Percentiles rank a stretch among this genome's conserved stretches.
phyloP scores from a whole-genome alignment of 35 echinoderm and acorn worm species.

The Patiria miniata region DNA sequence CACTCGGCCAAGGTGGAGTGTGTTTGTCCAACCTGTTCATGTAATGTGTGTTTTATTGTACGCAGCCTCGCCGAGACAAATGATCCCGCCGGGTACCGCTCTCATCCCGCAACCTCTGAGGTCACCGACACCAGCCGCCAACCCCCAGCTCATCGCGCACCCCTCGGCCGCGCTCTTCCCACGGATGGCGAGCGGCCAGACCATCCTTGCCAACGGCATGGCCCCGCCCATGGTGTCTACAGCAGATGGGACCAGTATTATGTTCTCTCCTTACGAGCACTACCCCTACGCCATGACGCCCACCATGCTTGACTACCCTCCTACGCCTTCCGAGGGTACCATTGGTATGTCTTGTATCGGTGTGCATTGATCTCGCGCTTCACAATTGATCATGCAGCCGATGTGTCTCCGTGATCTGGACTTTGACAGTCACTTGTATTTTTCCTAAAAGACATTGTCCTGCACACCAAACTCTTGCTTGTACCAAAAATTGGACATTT shows the following conservation, averaged over 20 bases:
- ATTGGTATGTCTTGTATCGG: constrained; percentile 85
- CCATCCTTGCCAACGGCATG: constrained; percentile 69
- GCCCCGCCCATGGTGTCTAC: constrained; percentile 68
- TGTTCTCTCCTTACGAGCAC: constrained; percentile 68
- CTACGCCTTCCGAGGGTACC: constrained; percentile 66
- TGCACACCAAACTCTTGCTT: background rate
- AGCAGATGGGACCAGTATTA: constrained; percentile 65
- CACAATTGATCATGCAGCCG: background rate
- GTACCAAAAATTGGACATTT: too few species aligned
- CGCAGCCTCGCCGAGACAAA: constrained; percentile 74
- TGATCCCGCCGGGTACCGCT: constrained; percentile 76
- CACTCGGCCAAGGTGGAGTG: background rate
- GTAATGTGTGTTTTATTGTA: constrained; percentile 24
- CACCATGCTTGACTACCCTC: constrained; percentile 81
- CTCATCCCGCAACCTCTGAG: constrained; percentile 82
- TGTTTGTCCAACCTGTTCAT: background rate
- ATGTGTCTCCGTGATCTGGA: background rate
- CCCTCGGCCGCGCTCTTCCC: constrained; percentile 57
- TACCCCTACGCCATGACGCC: constrained; percentile 78
- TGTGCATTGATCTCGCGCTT: constrained; percentile 51
- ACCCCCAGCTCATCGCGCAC: constrained; percentile 62
- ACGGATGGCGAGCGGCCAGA: constrained; percentile 44
- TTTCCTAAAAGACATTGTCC: background rate
- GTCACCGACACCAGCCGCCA: constrained; percentile 81
- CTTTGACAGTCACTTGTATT: background rate